Evolutionary conservation across 2,888 invertebrate species (phyloP).

Genomic region (Thelaira solivaga): DNA sequence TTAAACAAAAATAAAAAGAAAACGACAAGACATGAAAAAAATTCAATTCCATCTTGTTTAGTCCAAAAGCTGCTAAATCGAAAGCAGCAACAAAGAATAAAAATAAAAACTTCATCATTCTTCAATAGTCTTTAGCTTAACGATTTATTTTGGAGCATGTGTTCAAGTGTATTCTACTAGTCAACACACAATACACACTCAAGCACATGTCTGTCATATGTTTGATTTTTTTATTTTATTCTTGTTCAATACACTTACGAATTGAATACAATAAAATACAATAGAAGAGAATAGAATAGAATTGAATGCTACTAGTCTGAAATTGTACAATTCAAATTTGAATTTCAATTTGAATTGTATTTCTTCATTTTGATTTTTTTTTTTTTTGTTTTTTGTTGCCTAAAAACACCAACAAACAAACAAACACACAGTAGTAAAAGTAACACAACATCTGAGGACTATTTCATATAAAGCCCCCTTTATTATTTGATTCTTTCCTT

Average conservation of each 20-base stretch:
- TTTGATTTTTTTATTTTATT: constrained; percentile 33
- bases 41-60: constrained; percentile 46
- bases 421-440: constrained; percentile 7
- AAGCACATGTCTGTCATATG: constrained; percentile 57
- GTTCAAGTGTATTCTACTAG: constrained; percentile 50
- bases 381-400: background rate
- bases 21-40: background rate
- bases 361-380: constrained; percentile 12
- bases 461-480: constrained; percentile 44
- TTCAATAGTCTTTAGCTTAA: constrained; percentile 47
- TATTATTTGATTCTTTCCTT: background rate
- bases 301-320: constrained; percentile 16
- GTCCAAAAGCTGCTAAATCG: constrained; percentile 51
- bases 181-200: constrained; percentile 35
- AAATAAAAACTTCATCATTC: constrained; percentile 47
- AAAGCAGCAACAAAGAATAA: background rate
- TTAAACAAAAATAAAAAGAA: no score
- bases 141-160: constrained; percentile 58
- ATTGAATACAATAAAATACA: constrained; percentile 49
- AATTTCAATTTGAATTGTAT: constrained; percentile 54
- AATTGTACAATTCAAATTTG: constrained; percentile 45
- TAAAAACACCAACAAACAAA: constrained; percentile 12
- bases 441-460: constrained; percentile 48
- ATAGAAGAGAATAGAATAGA: no score
- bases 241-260: constrained; percentile 27